Evolutionary conservation across 53 echinoderm and acorn worm species (phyloP).

Genomic region (Zoroaster sp.): DNA sequence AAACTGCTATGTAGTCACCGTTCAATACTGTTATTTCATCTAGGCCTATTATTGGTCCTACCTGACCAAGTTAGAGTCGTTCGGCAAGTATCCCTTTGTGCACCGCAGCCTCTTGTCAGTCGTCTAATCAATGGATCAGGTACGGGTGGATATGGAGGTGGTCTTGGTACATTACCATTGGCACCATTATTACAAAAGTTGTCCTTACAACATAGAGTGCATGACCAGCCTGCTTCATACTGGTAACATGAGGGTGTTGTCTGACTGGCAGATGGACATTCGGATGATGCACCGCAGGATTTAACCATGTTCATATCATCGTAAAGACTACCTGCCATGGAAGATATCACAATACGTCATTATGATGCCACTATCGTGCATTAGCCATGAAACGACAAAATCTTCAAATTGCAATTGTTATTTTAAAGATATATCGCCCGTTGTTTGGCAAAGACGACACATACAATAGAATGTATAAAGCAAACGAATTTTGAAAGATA

Average conservation of each 20-base stretch:
- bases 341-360: no score
- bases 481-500: no score
- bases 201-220: slow-evolving; percentile 71
- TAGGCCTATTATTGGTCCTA: no score
- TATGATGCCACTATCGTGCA: no score
- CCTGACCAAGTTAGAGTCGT: slow-evolving; percentile 53
- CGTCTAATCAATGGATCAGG: slow-evolving; percentile 79
- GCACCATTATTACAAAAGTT: slow-evolving; percentile 81
- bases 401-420: no score
- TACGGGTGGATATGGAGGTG: slow-evolving; percentile 86
- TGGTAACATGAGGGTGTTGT: slow-evolving; percentile 75
- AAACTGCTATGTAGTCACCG: no score
- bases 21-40: no score
- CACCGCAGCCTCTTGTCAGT: slow-evolving; percentile 44
- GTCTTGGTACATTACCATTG: slow-evolving; percentile 68
- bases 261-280: slow-evolving; percentile 52
- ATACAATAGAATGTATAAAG: no score
- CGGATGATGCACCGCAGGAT: slow-evolving; percentile 61
- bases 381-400: no score
- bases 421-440: no score
- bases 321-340: slow-evolving; percentile 78
- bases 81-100: background rate
- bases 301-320: slow-evolving; percentile 75
- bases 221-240: slow-evolving; percentile 61
- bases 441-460: no score